Evolutionary conservation across 2,113 vertebrate genomes (phyloP), one percentile per base, ranked within the genome.

Genomic region (Oreotrochilus melanogaster): DNA sequence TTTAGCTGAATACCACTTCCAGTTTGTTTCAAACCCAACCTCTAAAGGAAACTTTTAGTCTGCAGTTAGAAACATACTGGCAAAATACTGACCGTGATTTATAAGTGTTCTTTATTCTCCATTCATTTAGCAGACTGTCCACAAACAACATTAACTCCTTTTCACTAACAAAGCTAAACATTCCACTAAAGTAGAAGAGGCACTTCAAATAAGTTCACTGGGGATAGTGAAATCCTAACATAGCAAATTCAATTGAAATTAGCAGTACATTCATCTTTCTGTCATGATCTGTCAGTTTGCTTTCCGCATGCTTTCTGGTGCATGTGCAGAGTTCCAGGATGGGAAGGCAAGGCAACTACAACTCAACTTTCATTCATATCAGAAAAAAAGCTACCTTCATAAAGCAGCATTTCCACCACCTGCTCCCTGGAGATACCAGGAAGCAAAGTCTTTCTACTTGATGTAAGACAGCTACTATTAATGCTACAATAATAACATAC

Each of bases 11-110:
- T 43, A 91, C 9, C 66, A 88, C 80, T 90, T 90, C 33, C 35
- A 84, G 64, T 86, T 92, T 25, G 76, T 78, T 92, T 93, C 50
- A 95, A 92, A 84, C 6, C 25, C 56, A 73, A 87, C 58, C 23
- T 64, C 65, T 70, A 76, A 90, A 93, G 30, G 48, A 92, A 95
- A 73, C 62, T 43, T 81, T 91, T 66, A 76, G 57, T 70, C 76
- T 86, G 53, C 2, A 4, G 30, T 87, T 69, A 95, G 43, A 93
- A 95, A 87, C 47, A 86, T 11, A 70, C 19, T 56, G 47, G 86
- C 21, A 81, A 79, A 90, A 78, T 74, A 33, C 12, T 51, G 70
- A 76, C 10, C 8, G 16, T 18, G 22, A 71, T 82, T 82, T 62
- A 88, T 39, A 24, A 42, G 22, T 31, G 18, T 42, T 88, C 37